Base-by-base conservation (phyloP, 2,888 invertebrate species). In the Frankliniella intonsa region DNA sequence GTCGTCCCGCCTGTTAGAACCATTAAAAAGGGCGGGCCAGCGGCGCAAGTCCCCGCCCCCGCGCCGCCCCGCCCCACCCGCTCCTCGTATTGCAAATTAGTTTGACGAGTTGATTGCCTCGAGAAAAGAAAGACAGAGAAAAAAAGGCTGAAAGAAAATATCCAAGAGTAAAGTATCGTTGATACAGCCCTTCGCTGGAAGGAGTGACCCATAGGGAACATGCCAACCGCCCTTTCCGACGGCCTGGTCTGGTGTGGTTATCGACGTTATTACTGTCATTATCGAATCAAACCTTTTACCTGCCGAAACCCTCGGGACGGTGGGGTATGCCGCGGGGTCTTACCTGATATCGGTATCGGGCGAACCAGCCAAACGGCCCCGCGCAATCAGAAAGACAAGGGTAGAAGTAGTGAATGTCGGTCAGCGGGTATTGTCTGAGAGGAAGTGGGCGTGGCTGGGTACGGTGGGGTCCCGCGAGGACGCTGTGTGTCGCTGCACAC, bases 201-300 rank as follows among this genome's bases (percentile, higher is more conserved):
- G 62, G 62, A 62, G 19, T 14, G 8, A 62, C 7, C 62, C 62
- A 55, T 17, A 62, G 62, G 62, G 19, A 62, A 0, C 62, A 62
- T 19, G 14, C 38, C 11, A 17, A 62, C 17, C 62, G 7, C 62
- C 17, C n/a, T 62, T 14, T 62, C 62, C 62, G 14, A 55, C 55
- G 55, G n/a, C 62, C 62, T n/a, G 17, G 17, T 10, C 62, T 17
- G 62, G 17, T 19, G 7, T 14, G 62, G 14, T 62, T 62, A 14
- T 62, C 11, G 25, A 76, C 38, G 3, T 25, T 76, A 76, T 69
- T 22, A 69, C 25, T 25, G 69, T 76, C 25, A 76, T 76, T 76
- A 76, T 76, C 69, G 22, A 76, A 76, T 76, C 69, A 76, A 22
- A 12, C 69, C 62, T 62, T 76, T n/a, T 76, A 76, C 69, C 69